phyloP scores from a whole-genome alignment of 2,797 vertebrate species.

The Hippopotamyrus pictus region DNA sequence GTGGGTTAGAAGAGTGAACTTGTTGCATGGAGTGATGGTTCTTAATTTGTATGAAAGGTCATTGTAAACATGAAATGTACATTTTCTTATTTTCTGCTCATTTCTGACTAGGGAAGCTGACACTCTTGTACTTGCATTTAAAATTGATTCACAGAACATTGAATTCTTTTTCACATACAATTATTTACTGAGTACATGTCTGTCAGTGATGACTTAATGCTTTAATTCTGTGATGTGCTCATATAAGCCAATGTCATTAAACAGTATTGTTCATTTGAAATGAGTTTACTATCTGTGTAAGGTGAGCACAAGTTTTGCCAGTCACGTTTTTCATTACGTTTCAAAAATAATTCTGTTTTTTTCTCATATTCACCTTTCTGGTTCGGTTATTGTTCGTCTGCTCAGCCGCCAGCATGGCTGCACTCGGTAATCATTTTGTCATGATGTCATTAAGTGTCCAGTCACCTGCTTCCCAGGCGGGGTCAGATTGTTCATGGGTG shows the following conservation, averaged over 20 bases:
- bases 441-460: neutral
- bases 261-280: neutral
- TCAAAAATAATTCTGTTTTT: neutral
- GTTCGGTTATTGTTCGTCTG: neutral
- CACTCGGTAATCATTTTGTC: neutral
- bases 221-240: neutral
- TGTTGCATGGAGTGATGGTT: neutral
- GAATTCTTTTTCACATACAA: neutral
- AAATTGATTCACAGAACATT: neutral
- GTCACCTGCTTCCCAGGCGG: neutral
- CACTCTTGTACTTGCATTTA: neutral
- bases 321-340: neutral
- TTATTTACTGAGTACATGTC: neutral
- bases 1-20: neutral
- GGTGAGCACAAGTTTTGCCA: neutral
- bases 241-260: neutral
- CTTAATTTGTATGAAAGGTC: neutral
- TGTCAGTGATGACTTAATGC: neutral
- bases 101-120: neutral
- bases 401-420: neutral
- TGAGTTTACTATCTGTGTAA: neutral
- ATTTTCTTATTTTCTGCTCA: neutral
- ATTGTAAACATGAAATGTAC: neutral
- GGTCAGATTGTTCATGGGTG: neutral
- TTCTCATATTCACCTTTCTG: neutral